Evolutionary conservation across 1,140 invertebrate genomes (phyloP), one percentile per base, ranked within the genome.

Genomic region (Ceratosolen solmsi): DNA sequence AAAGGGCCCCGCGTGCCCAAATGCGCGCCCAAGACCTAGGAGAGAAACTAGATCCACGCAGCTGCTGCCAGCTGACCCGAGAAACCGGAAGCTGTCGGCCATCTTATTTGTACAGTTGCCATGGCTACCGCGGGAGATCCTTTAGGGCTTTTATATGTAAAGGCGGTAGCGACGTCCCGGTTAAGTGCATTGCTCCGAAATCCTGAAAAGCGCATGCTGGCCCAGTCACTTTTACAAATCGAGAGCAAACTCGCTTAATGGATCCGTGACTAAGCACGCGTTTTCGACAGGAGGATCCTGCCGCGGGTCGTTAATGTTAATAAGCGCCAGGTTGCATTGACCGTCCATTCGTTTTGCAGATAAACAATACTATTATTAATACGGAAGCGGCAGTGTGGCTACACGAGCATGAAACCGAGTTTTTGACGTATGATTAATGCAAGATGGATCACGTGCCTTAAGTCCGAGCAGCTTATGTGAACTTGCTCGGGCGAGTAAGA

Each of bases 61-160:
- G 90, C 90, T 91, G 89, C 86, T 85, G 87, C 80, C 73, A 63
- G 73, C 73, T 33, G 56, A 56, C 9, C 79, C 51, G 79, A 84
- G 87, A 88, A 90, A 91, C 90, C 89, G 91, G 91, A 92, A 92
- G 90, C 91, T 88, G 86, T 79, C 90, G 86, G 89, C 90, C 90
- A 91, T 92, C 86, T 91, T 92, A 90, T 92, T 91, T 92, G 91
- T 89, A 91, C 90, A 91, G 90, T 91, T 90, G 88, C 89, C 86
- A 91, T 89, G 85, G 90, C 86, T 88, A 89, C 90, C 86, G 88
- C 87, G 86, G 11, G 15, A 25, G 33, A 91, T 90, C 86, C 86
- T 88, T 91, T 89, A 84, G 78, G 56, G 80, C 87, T 84, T 85
- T 60, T 65, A 68, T 80, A 54, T 63, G 49, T 58, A 58, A 80